phyloP scores from a whole-genome alignment of 2,113 vertebrate genomes.

The Paratilapia polleni region DNA sequence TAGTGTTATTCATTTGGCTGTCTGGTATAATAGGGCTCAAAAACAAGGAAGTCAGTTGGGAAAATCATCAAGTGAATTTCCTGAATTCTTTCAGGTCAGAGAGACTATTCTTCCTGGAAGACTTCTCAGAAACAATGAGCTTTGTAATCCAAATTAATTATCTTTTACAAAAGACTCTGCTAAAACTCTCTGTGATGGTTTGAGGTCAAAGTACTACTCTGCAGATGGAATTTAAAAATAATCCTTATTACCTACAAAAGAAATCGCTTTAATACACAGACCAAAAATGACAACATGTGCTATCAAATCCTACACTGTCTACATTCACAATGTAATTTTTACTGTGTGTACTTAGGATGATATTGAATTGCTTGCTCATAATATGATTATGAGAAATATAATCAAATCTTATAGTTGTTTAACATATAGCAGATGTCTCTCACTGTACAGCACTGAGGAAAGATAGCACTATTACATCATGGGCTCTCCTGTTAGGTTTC shows the following conservation, averaged over 20 bases:
- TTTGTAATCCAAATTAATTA: not conserved
- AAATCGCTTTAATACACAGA: not conserved
- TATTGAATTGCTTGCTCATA: not conserved
- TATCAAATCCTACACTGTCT: not conserved
- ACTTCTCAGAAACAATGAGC: not conserved
- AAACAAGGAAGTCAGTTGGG: not conserved
- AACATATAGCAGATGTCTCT: not conserved
- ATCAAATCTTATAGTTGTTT: not conserved
- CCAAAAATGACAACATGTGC: fast-evolving
- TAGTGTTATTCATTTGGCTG: not conserved
- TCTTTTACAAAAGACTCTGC: not conserved
- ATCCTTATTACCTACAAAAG: not conserved
- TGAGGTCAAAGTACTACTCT: not conserved
- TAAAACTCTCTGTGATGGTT: not conserved
- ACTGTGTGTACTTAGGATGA: not conserved
- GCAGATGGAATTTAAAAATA: not conserved
- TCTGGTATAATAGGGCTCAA: not conserved
- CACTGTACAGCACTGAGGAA: not conserved
- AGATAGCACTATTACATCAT: not conserved
- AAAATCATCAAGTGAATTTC: not conserved
- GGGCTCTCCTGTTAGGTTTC: not conserved
- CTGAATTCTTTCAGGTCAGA: not conserved
- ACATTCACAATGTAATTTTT: not conserved
- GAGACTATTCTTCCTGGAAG: not conserved
- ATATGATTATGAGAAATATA: not conserved